A percentile compares a stretch with the other conserved stretches of the same genome.
Conservation (phyloP, 2,888 invertebrate genomes). For the Mactromeris polynyma region DNA sequence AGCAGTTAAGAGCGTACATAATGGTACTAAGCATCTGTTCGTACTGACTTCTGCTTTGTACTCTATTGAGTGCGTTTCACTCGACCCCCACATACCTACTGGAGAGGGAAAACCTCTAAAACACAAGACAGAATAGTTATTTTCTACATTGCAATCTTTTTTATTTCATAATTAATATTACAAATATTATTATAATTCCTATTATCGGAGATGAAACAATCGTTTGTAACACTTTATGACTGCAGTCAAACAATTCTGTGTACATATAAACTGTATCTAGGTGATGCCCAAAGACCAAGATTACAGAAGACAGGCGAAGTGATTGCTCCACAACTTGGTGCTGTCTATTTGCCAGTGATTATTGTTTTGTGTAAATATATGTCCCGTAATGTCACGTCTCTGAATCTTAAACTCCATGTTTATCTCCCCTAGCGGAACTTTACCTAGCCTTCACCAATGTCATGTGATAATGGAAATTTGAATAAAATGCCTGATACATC, state of each 20-base stretch:
- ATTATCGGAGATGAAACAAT: background rate
- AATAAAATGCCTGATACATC: too few relatives aligned
- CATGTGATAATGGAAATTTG: too few relatives aligned
- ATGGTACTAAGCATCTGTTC: too few relatives aligned
- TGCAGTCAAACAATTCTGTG: background rate
- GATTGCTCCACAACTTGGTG: constrained; percentile 10
- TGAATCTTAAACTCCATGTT: too few relatives aligned
- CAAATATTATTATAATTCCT: background rate
- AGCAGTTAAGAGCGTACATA: too few relatives aligned
- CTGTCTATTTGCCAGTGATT: background rate
- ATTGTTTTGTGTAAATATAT: too few relatives aligned
- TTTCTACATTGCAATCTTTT: background rate
- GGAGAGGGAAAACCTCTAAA: background rate
- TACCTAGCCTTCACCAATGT: too few relatives aligned
- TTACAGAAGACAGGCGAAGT: background rate
- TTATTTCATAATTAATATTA: background rate
- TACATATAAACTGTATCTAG: background rate
- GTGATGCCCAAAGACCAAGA: constrained; percentile 3
- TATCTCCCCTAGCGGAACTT: too few relatives aligned
- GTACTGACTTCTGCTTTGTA: too few relatives aligned
- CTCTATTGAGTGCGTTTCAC: too few relatives aligned
- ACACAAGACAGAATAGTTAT: background rate
- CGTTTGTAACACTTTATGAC: background rate
- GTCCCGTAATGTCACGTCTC: too few relatives aligned
- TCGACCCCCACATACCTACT: too few relatives aligned